Evolutionary conservation across 2,113 vertebrate species (phyloP), one percentile per base, ranked within the genome.

Genomic region (Brienomyrus brachyistius): DNA sequence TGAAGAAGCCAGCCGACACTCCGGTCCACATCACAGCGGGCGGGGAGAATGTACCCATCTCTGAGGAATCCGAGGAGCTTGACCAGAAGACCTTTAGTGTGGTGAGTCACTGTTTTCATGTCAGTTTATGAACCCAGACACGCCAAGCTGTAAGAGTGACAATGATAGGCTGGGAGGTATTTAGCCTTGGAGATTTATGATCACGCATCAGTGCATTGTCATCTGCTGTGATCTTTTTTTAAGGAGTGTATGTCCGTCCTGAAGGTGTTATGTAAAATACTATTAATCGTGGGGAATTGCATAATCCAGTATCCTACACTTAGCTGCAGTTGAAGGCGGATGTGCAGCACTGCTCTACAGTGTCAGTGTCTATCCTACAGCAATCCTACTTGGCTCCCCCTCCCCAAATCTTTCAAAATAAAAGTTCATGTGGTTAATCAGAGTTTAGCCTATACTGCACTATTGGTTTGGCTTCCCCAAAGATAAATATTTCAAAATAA

Each of bases 71-170:
- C 7, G 98, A 99, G 93, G 98, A 99, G 51, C 95, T 99, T 47
- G 98, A 99, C 95, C 98, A 99, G 94, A 99, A 97, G 93, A 99
- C 98, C 4, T 99, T 99, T 91, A 99, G 98, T 89, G 98, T 99
- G 96, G 98, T 99, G 94, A 92, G 97, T 92, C 87, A 70, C 62
- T 70, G 62, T 13, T 66, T 11, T 85, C 21, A 80, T n/a, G 45
- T 45, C 19, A 23, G 45, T 40, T 40, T 82, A 10, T 19, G 19
- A 82, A 40, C 77, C 31, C 43, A 45, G 77, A 82, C 40, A 82
- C 43, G n/a, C 82, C 35, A 9, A 48, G 82, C 82, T 84, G 40
- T 84, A 84, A 21, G 23, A 21, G 15, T 83, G 43, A 47, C 13
- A 2, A 19, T 3, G 27, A 15, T 82, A 5, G 17, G 77, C n/a